phyloP scores from a whole-genome alignment of 2,113 vertebrate genomes.

The Melanerpes formicivorus region DNA sequence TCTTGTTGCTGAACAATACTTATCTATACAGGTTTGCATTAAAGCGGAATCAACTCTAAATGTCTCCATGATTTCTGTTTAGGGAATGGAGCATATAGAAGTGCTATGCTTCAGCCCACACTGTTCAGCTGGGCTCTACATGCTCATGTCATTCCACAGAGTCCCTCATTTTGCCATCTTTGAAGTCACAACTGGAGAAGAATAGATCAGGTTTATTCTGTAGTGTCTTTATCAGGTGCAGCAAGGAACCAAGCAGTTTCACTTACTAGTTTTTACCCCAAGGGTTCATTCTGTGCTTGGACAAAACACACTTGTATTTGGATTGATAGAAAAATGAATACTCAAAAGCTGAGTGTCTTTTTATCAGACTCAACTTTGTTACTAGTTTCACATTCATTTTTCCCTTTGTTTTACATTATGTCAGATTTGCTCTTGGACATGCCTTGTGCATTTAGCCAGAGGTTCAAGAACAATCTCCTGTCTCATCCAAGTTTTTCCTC shows the following conservation, averaged over 20 bases:
- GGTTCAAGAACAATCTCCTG: background rate
- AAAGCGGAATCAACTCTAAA: background rate
- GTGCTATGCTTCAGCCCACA: background rate
- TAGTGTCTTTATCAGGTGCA: background rate
- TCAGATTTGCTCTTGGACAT: background rate
- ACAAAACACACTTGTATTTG: background rate
- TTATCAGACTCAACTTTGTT: background rate
- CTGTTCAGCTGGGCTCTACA: background rate
- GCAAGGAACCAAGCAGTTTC: background rate
- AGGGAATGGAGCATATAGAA: background rate
- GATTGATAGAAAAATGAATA: background rate
- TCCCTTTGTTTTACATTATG: background rate
- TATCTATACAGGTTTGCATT: background rate
- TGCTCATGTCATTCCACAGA: background rate
- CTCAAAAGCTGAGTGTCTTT: background rate
- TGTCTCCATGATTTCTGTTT: background rate
- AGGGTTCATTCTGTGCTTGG: background rate
- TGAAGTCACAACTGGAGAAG: background rate
- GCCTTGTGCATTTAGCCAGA: background rate
- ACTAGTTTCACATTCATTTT: background rate
- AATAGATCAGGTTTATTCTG: background rate
- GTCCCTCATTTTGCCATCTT: background rate
- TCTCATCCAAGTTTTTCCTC: background rate
- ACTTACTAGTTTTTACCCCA: background rate
- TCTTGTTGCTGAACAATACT: background rate